Evolutionary conservation across 1,140 invertebrate species (phyloP).

Genomic region (Drosophila eugracilis): DNA sequence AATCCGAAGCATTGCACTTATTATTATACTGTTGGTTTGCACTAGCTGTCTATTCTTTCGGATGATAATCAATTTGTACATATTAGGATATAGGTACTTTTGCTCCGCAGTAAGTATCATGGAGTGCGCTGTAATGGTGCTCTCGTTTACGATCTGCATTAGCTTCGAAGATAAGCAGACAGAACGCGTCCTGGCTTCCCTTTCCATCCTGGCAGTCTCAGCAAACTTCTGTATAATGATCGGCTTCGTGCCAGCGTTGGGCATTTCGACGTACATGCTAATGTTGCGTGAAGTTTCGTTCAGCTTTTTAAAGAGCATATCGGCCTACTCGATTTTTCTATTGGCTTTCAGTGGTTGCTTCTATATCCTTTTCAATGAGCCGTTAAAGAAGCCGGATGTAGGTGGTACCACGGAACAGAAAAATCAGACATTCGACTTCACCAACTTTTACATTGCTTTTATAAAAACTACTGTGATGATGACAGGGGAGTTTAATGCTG

Average conservation of each 20-base stretch:
- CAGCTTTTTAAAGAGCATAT: slow-evolving; percentile 91
- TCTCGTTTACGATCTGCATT: slow-evolving; percentile 87
- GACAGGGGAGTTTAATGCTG: slow-evolving; percentile 92
- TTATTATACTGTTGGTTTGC: too few relatives aligned
- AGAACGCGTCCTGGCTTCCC: slow-evolving; percentile 87
- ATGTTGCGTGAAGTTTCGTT: slow-evolving; percentile 91
- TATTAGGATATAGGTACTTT: slow-evolving; percentile 87
- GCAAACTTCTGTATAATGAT: slow-evolving; percentile 85
- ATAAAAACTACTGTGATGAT: slow-evolving; percentile 94
- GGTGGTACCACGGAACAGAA: neutral
- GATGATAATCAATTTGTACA: too few relatives aligned
- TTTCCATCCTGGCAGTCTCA: slow-evolving; percentile 90
- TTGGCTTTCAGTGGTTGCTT: slow-evolving; percentile 92
- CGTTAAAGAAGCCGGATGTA: too few relatives aligned
- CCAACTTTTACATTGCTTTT: slow-evolving; percentile 88
- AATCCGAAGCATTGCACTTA: too few relatives aligned
- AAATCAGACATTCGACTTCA: slow-evolving; percentile 86
- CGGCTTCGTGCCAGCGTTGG: slow-evolving; percentile 87
- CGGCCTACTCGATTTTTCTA: slow-evolving; percentile 91
- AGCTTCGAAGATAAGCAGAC: slow-evolving; percentile 85
- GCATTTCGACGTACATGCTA: slow-evolving; percentile 90
- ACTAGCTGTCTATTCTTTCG: too few relatives aligned
- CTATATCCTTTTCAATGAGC: slow-evolving; percentile 89
- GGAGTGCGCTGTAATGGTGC: slow-evolving; percentile 88
- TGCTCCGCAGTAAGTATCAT: slow-evolving; percentile 89